Evolutionary conservation across 2,113 vertebrate genomes (phyloP).

Genomic region (Trichechus manatus): DNA sequence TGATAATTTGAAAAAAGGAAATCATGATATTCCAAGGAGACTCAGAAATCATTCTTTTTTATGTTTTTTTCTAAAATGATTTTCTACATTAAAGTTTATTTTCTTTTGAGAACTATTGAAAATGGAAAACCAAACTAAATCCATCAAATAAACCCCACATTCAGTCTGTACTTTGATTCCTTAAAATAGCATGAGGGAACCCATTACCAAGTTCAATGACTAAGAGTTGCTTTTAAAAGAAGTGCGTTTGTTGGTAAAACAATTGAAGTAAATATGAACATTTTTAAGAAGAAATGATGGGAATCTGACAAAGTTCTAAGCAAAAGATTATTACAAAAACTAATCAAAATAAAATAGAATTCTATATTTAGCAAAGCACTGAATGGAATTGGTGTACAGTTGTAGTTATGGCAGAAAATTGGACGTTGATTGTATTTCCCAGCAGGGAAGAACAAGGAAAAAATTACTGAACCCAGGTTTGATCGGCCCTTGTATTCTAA

Average conservation of each 20-base stretch:
- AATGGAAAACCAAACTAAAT: background rate
- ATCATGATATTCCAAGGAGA: background rate
- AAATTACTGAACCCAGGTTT: background rate
- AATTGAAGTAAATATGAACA: background rate
- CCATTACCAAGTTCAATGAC: background rate
- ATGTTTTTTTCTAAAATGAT: background rate
- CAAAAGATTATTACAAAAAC: background rate
- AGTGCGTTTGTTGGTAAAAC: background rate
- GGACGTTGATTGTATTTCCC: background rate
- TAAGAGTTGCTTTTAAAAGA: background rate
- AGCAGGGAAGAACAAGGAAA: background rate
- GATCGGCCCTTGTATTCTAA: background rate
- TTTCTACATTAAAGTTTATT: background rate
- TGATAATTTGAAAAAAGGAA: background rate
- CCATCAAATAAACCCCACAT: background rate
- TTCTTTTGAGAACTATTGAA: background rate
- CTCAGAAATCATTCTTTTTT: background rate
- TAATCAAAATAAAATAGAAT: slow-evolving; percentile 32
- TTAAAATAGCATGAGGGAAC: background rate
- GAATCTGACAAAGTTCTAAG: background rate
- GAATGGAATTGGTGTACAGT: background rate
- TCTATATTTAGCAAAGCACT: background rate
- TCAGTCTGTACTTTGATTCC: slow-evolving; percentile 1
- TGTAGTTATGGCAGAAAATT: background rate
- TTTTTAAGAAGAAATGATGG: background rate